Conservation (phyloP, 2,113 vertebrate genomes). For the Fukomys damarensis region DNA sequence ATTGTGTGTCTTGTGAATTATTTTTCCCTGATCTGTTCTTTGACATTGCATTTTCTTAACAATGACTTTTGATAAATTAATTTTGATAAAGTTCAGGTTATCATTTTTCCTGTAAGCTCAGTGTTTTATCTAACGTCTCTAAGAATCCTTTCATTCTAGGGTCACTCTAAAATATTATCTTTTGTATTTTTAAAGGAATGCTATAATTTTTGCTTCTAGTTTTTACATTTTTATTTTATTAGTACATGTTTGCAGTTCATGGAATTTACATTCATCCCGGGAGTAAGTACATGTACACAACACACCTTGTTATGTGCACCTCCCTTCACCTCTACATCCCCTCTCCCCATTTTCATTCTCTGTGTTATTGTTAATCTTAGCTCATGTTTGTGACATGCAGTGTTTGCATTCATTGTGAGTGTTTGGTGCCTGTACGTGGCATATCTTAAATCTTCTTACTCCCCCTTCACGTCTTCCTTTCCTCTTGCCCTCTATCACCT, state of each 20-base stretch:
- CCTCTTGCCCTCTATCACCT: background rate
- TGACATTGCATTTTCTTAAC: slow-evolving; percentile 42
- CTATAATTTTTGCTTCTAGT: slow-evolving; percentile 13
- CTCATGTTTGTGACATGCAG: background rate
- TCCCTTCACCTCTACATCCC: background rate
- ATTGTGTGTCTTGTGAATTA: background rate
- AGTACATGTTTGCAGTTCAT: background rate
- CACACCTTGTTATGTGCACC: background rate
- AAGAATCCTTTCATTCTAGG: background rate
- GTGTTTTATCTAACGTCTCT: background rate
- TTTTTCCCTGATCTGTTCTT: background rate
- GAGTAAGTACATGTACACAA: background rate
- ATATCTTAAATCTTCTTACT: background rate
- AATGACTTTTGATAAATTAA: slow-evolving; percentile 2
- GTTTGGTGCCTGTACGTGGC: background rate
- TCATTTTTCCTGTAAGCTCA: slow-evolving; percentile 18
- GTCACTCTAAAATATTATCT: background rate
- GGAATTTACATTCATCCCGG: background rate
- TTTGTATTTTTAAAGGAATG: background rate
- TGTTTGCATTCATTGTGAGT: background rate
- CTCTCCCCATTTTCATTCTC: background rate
- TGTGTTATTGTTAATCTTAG: background rate
- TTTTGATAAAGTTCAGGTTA: slow-evolving; percentile 34
- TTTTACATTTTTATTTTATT: background rate
- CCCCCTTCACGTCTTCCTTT: background rate